A percentile compares a stretch with the other conserved stretches of the same genome.
These are phyloP conservation scores for Heteromurus nitidus DNA, from an alignment of 2,888 invertebrate species.

Conservation along the genomic window DNA sequence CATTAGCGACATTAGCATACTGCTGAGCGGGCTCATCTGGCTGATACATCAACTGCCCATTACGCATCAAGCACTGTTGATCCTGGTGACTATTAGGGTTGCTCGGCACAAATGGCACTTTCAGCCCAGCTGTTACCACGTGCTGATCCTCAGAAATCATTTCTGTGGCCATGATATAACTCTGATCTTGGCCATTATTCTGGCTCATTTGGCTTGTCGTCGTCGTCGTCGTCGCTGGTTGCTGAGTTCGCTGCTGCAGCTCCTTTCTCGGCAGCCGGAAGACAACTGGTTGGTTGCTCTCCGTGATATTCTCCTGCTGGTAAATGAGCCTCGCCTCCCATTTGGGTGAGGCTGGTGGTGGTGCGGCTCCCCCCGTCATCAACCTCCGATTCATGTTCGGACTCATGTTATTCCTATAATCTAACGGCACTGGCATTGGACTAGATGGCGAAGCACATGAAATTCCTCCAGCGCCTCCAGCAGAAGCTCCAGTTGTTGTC, in stretches of 20 bases:
- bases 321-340: conserved; percentile 73
- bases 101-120: conserved; percentile 67
- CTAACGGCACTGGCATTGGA: conserved; percentile 66
- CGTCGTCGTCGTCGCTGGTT: background rate
- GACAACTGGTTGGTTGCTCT: conserved; percentile 65
- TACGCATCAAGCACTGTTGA: conserved; percentile 56
- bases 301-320: conserved; percentile 66
- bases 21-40: conserved; percentile 66
- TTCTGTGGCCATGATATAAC: conserved; percentile 63
- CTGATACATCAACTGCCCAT: conserved; percentile 65
- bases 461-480: too few species aligned
- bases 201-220: conserved; percentile 61
- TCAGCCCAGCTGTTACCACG: conserved; percentile 70
- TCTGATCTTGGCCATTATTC: conserved; percentile 54
- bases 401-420: conserved; percentile 55
- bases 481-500: conserved; percentile 28
- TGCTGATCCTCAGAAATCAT: conserved; percentile 65
- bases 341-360: conserved; percentile 64
- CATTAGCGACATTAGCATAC: conserved; percentile 69
- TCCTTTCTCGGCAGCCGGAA: conserved; percentile 68
- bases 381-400: conserved; percentile 56
- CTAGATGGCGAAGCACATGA: conserved; percentile 66
- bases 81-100: conserved; percentile 13
- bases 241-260: background rate
- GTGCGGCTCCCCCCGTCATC: conserved; percentile 26